Evolutionary conservation across 2,797 vertebrate species (phyloP), one percentile per base, ranked within the genome.

Genomic region (Chaetophractus vellerosus): DNA sequence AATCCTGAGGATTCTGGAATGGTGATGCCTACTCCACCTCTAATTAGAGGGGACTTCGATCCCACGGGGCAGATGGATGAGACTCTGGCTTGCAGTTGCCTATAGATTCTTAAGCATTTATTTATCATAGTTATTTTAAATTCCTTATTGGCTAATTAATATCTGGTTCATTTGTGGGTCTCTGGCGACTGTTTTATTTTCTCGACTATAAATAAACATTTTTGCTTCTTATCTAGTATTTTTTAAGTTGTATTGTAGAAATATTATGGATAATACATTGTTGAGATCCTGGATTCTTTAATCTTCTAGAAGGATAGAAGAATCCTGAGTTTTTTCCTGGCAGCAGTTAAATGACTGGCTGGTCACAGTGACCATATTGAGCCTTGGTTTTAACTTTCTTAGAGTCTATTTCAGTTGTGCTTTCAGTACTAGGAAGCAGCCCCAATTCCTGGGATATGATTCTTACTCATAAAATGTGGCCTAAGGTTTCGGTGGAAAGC

Each of bases 71-170:
- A 45, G 45, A 45, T 45, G 45, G 45, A 45, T 10, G 10, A 10
- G 45, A 8, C 45, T 45, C 5, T 45, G 5, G 45, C 45, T 45
- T 45, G 45, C 45, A 45, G 45, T 45, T 45, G 7, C 26, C 16
- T 86, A 16, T 86, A 41, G 52, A 72, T 82, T 76, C 10, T 63
- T 90, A 48, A 57, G n/a, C 18, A 2, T 45, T 9, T 57, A 57
- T 75, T 92, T 93, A 19, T 81, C 52, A 45, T 52, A 57, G 52
- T 71, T 74, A 45, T 80, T 92, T 92, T 91, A 28, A 90, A 71
- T 8, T 66, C 86, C 55, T 72, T 50, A 82, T 19, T 38, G 59
- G 16, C 55, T 52, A 72, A 66, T 59, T 90, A 78, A 9, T 28
- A 87, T 86, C 48, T 38, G 55, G 55, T 79, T 89, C 19, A 21